Evolutionary conservation across 2,113 vertebrate species (phyloP).

Genomic region (Oreochromis tanganicae): DNA sequence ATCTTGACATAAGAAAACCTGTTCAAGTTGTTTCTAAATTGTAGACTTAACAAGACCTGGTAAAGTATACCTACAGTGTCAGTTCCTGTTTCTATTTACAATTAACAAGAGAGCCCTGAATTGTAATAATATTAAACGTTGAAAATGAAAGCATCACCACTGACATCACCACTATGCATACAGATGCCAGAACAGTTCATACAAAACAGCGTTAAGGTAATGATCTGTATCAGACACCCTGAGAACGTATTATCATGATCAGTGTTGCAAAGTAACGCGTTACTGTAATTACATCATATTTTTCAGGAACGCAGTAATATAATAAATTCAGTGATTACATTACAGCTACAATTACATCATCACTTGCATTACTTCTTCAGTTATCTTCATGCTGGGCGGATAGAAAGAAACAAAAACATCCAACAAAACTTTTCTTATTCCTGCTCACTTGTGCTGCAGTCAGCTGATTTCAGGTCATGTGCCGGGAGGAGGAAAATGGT

Average conservation of each 20-base stretch:
- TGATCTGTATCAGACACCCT: not conserved
- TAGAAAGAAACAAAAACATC: not conserved
- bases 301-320: not conserved
- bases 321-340: not conserved
- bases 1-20: not conserved
- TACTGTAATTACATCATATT: not conserved
- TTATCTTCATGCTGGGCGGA: not conserved
- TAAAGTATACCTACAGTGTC: not conserved
- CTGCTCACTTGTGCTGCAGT: not conserved
- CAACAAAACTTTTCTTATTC: not conserved
- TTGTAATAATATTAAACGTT: not conserved
- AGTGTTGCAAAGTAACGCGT: not conserved
- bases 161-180: not conserved
- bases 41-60: not conserved
- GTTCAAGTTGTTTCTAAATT: not conserved
- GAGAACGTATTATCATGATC: not conserved
- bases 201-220: not conserved
- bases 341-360: not conserved
- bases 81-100: not conserved
- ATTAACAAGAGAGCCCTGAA: not conserved
- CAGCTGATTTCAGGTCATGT: not conserved
- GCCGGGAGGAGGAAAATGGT: not conserved
- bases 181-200: not conserved
- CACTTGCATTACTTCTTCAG: not conserved
- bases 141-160: not conserved